Base-by-base conservation (phyloP, 2,888 invertebrate species). In the Drosophila macrospina region DNA sequence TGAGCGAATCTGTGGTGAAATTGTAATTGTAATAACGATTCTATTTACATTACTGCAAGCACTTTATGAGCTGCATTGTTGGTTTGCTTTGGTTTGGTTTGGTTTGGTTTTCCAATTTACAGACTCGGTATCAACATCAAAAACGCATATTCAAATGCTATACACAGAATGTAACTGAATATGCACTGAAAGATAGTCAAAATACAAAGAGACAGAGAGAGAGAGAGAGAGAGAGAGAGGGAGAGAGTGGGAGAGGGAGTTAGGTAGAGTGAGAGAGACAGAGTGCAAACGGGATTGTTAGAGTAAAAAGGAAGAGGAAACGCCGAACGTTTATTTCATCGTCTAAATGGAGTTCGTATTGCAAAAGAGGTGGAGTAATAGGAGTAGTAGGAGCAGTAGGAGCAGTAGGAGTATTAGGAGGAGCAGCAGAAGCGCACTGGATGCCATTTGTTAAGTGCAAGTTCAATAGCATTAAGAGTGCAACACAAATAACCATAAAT, bases 391-490 rank as follows among this genome's bases (percentile, higher is more conserved):
- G 4, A 5, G 26, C 5, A n/a, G 45, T 20, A 13, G 32, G n/a
- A 2, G 20, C 1, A 28, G 20, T 15, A 1, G 1, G 11, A 13
- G 32, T 11, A 2, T 13, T 1, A 28, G 20, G n/a, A 1, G 1
- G 11, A 24, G 36, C 13, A 28, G 44, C 45, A 45, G 8, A 7
- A 13, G 30, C 20, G 42, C 42, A 42, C 59, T 52, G 59, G 65
- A 69, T 86, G 87, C 88, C 87, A 84, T 84, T 84, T 88, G 88
- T 84, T 84, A 84, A 84, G 88, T 86, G 88, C 88, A 84, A 84
- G 83, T 84, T 84, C 83, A 84, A 84, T 84, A 84, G 83, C 83
- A 88, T 84, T 84, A 88, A 86, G 88, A 88, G 83, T 84, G 83
- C 83, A 84, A 80, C 83, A 84, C 89, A 84, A 88, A 84, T 84